phyloP scores from a whole-genome alignment of 2,797 vertebrate species.

The Acipenser transmontanus region DNA sequence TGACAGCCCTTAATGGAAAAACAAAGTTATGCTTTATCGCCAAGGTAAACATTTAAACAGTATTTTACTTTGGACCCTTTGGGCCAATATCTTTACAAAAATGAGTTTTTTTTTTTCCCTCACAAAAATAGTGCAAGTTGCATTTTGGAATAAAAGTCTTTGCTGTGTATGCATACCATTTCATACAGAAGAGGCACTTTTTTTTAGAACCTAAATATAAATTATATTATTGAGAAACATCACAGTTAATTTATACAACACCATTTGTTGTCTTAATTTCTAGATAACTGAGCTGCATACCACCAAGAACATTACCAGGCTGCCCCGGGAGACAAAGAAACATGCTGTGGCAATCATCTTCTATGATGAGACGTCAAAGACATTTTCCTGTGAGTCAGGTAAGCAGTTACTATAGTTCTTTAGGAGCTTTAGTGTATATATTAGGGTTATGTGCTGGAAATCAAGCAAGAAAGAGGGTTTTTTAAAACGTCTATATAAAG shows the following conservation, averaged over 20 bases:
- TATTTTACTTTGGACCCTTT: too few relatives aligned
- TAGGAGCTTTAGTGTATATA: constrained; percentile 28
- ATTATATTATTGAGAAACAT: too few relatives aligned
- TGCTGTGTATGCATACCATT: too few relatives aligned
- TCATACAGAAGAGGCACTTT: too few relatives aligned
- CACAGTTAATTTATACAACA: background rate
- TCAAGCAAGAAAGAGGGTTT: constrained; percentile 8
- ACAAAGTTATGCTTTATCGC: too few relatives aligned
- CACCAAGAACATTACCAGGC: constrained; percentile 94
- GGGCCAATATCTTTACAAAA: too few relatives aligned
- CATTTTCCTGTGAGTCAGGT: constrained; percentile 98
- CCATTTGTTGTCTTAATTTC: constrained; percentile 46
- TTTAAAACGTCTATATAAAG: constrained; percentile 20
- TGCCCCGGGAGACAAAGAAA: constrained; percentile 96
- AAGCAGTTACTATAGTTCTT: constrained; percentile 47
- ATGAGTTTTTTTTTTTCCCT: too few relatives aligned
- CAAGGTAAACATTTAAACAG: too few relatives aligned
- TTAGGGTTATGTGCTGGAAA: constrained; percentile 18
- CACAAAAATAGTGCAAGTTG: too few relatives aligned
- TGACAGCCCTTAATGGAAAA: too few relatives aligned
- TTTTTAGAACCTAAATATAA: too few relatives aligned
- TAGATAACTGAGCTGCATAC: constrained; percentile 96
- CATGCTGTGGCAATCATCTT: constrained; percentile 97
- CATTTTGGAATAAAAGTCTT: too few relatives aligned
- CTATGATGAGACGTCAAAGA: constrained; percentile 93